phyloP scores from a whole-genome alignment of 2,888 invertebrate genomes.

The Hemaris fuciformis region DNA sequence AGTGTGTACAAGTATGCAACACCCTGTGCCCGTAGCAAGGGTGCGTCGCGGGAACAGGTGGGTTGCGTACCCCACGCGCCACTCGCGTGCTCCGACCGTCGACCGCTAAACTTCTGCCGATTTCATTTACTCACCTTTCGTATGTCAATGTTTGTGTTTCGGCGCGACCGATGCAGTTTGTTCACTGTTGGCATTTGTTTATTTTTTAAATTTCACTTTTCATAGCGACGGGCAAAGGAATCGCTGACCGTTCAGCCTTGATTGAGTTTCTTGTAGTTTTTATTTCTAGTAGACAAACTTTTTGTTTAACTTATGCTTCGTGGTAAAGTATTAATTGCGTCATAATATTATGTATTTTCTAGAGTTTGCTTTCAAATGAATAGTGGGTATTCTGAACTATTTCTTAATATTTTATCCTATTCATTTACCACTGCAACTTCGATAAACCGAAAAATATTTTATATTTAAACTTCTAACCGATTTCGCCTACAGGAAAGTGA shows the following conservation, averaged over 20 bases:
- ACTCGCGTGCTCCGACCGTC: slow-evolving; percentile 34
- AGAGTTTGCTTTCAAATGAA: too few species aligned
- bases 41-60: slow-evolving; percentile 54
- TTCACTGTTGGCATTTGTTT: background rate
- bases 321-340: too few species aligned
- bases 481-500: too few species aligned
- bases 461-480: too few species aligned
- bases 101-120: slow-evolving; percentile 22
- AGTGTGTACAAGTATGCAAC: slow-evolving; percentile 15
- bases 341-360: too few species aligned
- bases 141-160: background rate
- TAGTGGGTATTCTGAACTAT: too few species aligned
- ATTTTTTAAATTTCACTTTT: background rate
- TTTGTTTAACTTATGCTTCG: too few species aligned
- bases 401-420: background rate
- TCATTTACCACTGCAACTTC: too few species aligned
- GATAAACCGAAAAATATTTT: too few species aligned
- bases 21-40: slow-evolving; percentile 39
- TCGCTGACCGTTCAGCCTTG: background rate
- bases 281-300: too few species aligned
- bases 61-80: slow-evolving; percentile 30
- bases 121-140: slow-evolving; percentile 1
- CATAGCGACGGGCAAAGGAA: background rate
- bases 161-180: background rate
- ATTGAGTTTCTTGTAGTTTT: background rate